phyloP scores from a whole-genome alignment of 2,888 invertebrate genomes.

The Pterostichus madidus region DNA sequence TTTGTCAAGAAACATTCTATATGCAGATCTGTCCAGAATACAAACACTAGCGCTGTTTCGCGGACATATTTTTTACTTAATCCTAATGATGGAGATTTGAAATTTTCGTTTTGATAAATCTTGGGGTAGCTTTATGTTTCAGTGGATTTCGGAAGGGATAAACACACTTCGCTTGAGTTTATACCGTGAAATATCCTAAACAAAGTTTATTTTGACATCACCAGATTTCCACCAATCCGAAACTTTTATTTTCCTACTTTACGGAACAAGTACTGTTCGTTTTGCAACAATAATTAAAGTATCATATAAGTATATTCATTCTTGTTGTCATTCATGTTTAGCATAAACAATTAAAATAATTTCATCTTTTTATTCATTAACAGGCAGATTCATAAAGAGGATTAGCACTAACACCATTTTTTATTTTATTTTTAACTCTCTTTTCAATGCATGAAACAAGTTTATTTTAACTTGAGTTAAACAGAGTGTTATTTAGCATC shows the following conservation, averaged over 20 bases:
- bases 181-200: slow-evolving; percentile 54
- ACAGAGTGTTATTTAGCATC: too few relatives aligned
- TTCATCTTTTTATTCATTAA: too few relatives aligned
- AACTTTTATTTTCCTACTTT: slow-evolving; percentile 22
- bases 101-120: slow-evolving; percentile 57
- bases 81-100: slow-evolving; percentile 72
- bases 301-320: too few relatives aligned
- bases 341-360: too few relatives aligned
- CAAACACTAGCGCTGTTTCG: slow-evolving; percentile 70
- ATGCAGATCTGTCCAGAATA: slow-evolving; percentile 70
- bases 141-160: slow-evolving; percentile 59
- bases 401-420: too few relatives aligned
- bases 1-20: slow-evolving; percentile 69
- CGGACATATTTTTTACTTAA: slow-evolving; percentile 73
- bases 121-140: slow-evolving; percentile 56
- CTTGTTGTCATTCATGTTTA: too few relatives aligned
- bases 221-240: slow-evolving; percentile 28
- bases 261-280: not conserved
- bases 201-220: slow-evolving; percentile 45
- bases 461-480: too few relatives aligned
- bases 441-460: too few relatives aligned
- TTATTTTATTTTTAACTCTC: too few relatives aligned
- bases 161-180: slow-evolving; percentile 55
- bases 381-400: too few relatives aligned
- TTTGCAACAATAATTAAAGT: not conserved